Evolutionary conservation across 2,113 vertebrate genomes (phyloP), one percentile per base, ranked within the genome.

Genomic region (Chrysochloris asiatica): DNA sequence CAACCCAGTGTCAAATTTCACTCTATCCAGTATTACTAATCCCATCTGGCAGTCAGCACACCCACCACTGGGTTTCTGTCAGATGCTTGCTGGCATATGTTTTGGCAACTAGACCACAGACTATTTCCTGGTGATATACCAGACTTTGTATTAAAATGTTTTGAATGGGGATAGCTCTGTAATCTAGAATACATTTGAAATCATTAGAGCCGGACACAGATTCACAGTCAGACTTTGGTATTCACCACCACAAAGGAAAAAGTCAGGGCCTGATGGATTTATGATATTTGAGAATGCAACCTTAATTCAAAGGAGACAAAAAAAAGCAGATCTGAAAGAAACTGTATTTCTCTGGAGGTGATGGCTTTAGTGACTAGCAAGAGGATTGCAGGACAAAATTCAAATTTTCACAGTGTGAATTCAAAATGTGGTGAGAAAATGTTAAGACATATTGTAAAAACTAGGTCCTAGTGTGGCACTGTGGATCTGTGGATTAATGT

Each of bases 141-240:
- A 93, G 52, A 86, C 63, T 88, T 38, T 83, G 84, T 88, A 56
- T 52, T 78, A 88, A 90, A 88, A 76, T 67, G 14, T 17, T 41
- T 93, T 90, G 86, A 72, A 41, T 33, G 19, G 45, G 63, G 59
- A 92, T 83, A 83, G 81, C 45, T 10, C 72, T 61, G 16, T 52
- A 73, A 93, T 48, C 45, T 72, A 75, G 45, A 92, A 83, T 72
- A n/a, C 11, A 88, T 90, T 92, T 88, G 88, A 94, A 94, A 71
- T 86, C 38, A 72, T 86, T 67, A 48, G 10, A 61, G 52, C 41
- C 75, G 41, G 17, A 17, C 69, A 36, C 21, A 30, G 30, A 86
- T 90, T 94, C 71, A 17, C 8, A 72, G 72, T 52, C 50, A 71
- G 33, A 63, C 43, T 86, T 83, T 48, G 56, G 13, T 75, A 41